phyloP scores from a whole-genome alignment of 2,797 vertebrate genomes.

The Odontamblyopus rebecca region DNA sequence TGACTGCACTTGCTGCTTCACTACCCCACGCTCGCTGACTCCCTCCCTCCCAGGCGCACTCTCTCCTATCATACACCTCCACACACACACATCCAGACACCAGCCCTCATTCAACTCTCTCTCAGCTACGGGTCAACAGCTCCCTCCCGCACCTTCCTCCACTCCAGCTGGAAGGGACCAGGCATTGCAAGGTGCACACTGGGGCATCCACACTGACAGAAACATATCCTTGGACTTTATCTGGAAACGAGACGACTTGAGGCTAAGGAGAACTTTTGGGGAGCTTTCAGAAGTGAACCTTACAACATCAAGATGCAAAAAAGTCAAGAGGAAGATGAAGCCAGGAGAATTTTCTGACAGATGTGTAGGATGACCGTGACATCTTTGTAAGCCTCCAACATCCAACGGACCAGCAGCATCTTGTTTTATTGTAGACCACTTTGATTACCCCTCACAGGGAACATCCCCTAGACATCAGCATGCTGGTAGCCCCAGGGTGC shows the following conservation, averaged over 20 bases:
- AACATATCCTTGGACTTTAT: slow-evolving; percentile 51
- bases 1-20: slow-evolving; percentile 68
- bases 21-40: slow-evolving; percentile 68
- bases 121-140: slow-evolving; percentile 76
- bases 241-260: slow-evolving; percentile 48
- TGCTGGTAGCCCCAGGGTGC: slow-evolving; percentile 79
- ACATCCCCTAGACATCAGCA: slow-evolving; percentile 72
- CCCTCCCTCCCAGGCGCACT: slow-evolving; percentile 57
- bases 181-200: slow-evolving; percentile 69
- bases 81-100: slow-evolving; percentile 62
- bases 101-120: slow-evolving; percentile 74
- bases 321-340: slow-evolving; percentile 44
- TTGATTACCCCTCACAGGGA: slow-evolving; percentile 50
- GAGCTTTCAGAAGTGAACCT: slow-evolving; percentile 61
- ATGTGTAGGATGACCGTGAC: slow-evolving; percentile 50
- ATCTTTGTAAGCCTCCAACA: slow-evolving; percentile 41
- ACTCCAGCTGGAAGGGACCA: slow-evolving; percentile 66
- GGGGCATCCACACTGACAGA: slow-evolving; percentile 33
- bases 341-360: slow-evolving; percentile 34
- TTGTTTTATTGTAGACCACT: slow-evolving; percentile 46
- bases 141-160: slow-evolving; percentile 72
- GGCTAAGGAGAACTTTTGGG: slow-evolving; percentile 44
- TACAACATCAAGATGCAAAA: slow-evolving; percentile 23
- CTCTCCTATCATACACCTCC: slow-evolving; percentile 50
- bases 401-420: slow-evolving; percentile 52